Evolutionary conservation across 2,888 invertebrate genomes (phyloP).

Genomic region (Nasonovia ribisnigri): DNA sequence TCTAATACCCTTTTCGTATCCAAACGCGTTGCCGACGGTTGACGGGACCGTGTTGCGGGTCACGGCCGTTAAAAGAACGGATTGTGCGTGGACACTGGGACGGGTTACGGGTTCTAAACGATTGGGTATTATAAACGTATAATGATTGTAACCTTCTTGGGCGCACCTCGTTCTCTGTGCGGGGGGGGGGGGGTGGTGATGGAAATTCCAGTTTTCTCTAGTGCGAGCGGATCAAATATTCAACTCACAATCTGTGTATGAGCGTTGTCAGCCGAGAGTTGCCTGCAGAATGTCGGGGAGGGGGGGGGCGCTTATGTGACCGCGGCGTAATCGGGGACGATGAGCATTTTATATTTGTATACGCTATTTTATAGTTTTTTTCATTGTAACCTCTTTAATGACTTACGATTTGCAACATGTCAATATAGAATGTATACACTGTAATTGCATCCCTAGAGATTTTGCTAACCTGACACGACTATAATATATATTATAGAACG

Average conservation of each 20-base stretch:
- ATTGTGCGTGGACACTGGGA: too few relatives aligned
- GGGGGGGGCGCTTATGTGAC: background rate
- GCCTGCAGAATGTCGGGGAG: background rate
- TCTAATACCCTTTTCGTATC: background rate
- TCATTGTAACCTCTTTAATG: background rate
- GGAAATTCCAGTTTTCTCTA: background rate
- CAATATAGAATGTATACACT: background rate
- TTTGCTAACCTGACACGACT: background rate
- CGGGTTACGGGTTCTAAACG: background rate
- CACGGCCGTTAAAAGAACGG: background rate
- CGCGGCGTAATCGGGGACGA: background rate
- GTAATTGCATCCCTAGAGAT: background rate
- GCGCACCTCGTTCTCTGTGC: background rate
- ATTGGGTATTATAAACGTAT: background rate
- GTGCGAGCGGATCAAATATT: background rate
- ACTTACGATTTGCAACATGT: background rate
- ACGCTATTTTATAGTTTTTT: background rate
- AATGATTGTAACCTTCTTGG: background rate
- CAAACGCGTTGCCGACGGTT: background rate
- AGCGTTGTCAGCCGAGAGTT: background rate
- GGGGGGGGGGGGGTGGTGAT: fast-evolving
- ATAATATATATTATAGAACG: background rate
- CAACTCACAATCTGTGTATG: too few relatives aligned
- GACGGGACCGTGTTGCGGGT: background rate
- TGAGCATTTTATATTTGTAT: background rate